Conservation (phyloP, 1,140 invertebrate species). For the Ostrea edulis region DNA sequence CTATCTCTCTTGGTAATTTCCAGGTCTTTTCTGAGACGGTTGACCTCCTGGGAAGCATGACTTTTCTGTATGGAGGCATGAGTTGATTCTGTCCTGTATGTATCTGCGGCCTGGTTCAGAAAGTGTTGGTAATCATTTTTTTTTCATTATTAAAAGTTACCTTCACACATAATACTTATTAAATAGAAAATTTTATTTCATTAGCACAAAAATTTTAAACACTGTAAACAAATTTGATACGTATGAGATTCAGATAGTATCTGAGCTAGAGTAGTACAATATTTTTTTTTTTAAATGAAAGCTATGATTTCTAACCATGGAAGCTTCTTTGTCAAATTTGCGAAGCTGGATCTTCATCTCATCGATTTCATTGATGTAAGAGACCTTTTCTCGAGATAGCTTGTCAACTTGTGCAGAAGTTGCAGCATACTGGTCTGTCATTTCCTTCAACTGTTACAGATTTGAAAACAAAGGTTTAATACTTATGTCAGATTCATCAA, state of each 20-base stretch:
- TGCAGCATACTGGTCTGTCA: conserved; percentile 60
- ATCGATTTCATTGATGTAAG: conserved; percentile 63
- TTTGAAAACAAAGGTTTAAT: no score
- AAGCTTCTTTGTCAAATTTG: conserved; percentile 68
- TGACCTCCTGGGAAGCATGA: conserved; percentile 66
- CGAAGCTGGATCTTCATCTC: conserved; percentile 69
- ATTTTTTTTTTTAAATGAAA: not conserved
- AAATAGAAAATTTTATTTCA: not conserved
- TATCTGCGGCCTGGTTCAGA: conserved; percentile 63
- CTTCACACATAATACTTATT: not conserved
- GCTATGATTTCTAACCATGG: conserved; percentile 62
- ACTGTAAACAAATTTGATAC: no score
- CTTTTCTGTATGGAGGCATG: conserved; percentile 70
- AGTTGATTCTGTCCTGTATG: conserved; percentile 67
- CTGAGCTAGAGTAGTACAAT: not conserved
- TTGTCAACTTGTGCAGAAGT: conserved; percentile 67
- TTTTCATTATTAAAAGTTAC: not conserved
- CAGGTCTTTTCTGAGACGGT: conserved; percentile 63
- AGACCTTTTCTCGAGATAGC: conserved; percentile 68
- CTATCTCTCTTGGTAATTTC: conserved; percentile 61
- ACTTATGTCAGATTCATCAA: no score
- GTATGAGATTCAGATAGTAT: no score
- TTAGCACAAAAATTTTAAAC: no score
- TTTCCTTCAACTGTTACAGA: conserved; percentile 67
- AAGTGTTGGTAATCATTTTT: not conserved